Percentiles rank a stretch among this genome's conserved stretches.
These are phyloP conservation scores for Halocaridina rubra DNA, from an alignment of 2,888 invertebrate species.

Conservation along the genomic window DNA sequence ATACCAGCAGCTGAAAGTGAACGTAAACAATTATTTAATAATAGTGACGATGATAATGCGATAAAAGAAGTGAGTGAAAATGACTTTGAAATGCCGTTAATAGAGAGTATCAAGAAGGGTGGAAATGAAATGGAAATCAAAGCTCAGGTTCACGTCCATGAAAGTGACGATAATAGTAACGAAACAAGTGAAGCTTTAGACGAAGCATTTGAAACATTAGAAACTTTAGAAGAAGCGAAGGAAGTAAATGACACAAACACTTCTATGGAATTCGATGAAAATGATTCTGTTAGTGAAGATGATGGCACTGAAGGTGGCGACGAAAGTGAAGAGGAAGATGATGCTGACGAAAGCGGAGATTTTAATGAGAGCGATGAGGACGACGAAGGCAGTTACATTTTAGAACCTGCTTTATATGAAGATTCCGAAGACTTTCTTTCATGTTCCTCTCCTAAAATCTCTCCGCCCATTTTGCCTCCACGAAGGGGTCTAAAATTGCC, in stretches of 20 bases:
- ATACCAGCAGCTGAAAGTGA: background rate
- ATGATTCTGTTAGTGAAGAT: background rate
- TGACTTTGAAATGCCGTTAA: background rate
- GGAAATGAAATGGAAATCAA: background rate
- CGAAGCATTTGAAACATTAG: background rate
- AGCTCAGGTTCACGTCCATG: conserved; percentile 29
- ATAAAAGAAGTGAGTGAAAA: background rate
- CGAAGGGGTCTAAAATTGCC: background rate
- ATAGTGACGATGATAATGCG: no score
- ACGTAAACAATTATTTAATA: no score
- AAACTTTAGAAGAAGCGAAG: background rate
- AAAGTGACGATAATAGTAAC: background rate
- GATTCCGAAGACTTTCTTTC: conserved; percentile 1
- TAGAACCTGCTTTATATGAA: background rate
- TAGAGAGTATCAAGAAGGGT: no score
- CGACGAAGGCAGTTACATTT: background rate
- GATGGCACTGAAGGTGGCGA: background rate
- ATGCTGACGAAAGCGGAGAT: background rate
- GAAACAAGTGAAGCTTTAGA: background rate
- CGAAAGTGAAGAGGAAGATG: background rate
- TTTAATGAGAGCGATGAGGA: background rate
- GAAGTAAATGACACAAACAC: background rate
- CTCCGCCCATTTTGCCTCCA: background rate
- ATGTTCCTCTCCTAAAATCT: conserved; percentile 19
- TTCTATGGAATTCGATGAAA: background rate